These are phyloP conservation scores for Tetragnatha versicolor DNA, from an alignment of 1,140 invertebrate species.

Conservation along the genomic window DNA sequence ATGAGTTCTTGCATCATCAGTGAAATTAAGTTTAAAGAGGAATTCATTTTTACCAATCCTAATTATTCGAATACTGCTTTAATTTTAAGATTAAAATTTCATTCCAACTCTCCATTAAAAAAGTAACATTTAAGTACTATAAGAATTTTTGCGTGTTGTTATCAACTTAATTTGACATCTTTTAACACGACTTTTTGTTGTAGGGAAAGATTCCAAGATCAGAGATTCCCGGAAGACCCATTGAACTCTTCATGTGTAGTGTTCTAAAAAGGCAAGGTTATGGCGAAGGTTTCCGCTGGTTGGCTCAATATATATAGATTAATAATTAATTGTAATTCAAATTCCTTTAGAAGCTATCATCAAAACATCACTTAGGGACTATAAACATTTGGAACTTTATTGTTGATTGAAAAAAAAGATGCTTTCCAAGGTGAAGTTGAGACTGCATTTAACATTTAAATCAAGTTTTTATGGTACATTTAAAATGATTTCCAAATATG, in stretches of 20 bases:
- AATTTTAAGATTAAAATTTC: no score
- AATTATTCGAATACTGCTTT: no score
- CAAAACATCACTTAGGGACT: conserved; percentile 23
- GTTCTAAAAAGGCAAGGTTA: conserved; percentile 98
- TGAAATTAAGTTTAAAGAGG: no score
- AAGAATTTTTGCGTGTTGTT: no score
- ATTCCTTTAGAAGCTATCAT: conserved; percentile 1
- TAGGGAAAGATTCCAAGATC: conserved; percentile 88
- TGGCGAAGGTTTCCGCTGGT: conserved; percentile 99
- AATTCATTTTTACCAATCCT: no score
- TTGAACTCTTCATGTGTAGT: conserved; percentile 99
- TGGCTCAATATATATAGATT: conserved; percentile 87
- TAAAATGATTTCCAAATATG: no score
- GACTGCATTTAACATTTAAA: no score
- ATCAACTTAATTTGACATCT: no score
- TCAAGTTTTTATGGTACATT: no score
- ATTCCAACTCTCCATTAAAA: no score
- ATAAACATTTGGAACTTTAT: conserved; percentile 29
- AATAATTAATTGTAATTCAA: conserved; percentile 35
- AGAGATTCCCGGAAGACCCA: conserved; percentile 89
- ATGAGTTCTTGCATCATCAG: no score
- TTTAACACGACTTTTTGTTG: conserved; percentile 64
- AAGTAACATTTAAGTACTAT: no score
- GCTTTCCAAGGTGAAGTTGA: not conserved
- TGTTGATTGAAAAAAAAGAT: not conserved